These are phyloP conservation scores for Elysia crispata DNA, from an alignment of 2,888 invertebrate genomes.

Conservation along the genomic window DNA sequence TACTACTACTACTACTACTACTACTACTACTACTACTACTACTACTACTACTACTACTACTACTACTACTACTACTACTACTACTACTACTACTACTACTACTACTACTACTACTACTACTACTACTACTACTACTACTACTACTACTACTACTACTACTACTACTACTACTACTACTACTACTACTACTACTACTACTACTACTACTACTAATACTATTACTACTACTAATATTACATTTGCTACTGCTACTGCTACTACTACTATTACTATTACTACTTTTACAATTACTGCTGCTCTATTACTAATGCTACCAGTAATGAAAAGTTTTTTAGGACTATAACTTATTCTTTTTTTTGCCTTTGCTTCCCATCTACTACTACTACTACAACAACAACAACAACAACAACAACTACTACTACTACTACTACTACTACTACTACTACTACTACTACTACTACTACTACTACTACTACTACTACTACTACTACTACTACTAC, in stretches of 20 bases:
- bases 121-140: constrained; percentile 19
- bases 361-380: too few species aligned
- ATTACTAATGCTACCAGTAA: too few species aligned
- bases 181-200: constrained; percentile 11
- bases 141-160: constrained; percentile 13
- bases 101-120: constrained; percentile 13
- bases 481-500: constrained; percentile 16
- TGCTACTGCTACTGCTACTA: too few species aligned
- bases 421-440: constrained; percentile 19
- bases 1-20: constrained; percentile 3
- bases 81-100: constrained; percentile 9
- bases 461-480: constrained; percentile 13
- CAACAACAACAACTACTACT: not conserved
- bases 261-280: too few species aligned
- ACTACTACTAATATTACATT: too few species aligned
- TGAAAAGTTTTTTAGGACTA: too few species aligned
- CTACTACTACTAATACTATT: too few species aligned
- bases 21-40: constrained; percentile 9
- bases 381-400: too few species aligned
- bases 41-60: constrained; percentile 13
- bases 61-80: constrained; percentile 16
- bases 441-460: constrained; percentile 16
- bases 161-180: constrained; percentile 16
- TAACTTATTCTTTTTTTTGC: too few species aligned
- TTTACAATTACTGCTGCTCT: too few species aligned